phyloP scores from a whole-genome alignment of 1,140 invertebrate species.

The Cydia amplana region DNA sequence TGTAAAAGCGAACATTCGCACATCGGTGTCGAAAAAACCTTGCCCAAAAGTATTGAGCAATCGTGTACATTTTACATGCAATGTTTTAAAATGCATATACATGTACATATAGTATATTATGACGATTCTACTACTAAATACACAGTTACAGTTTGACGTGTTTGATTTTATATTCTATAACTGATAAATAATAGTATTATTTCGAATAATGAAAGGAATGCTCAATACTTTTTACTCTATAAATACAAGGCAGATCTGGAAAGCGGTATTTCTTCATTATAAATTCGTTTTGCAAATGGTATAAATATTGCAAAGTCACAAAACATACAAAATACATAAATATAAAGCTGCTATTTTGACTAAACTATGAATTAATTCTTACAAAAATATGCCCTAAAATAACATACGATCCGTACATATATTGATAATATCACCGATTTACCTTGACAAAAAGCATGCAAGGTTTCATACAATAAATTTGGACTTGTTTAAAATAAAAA shows the following conservation, averaged over 20 bases:
- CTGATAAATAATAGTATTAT: too few relatives aligned
- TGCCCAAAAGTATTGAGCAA: too few relatives aligned
- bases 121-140: background rate
- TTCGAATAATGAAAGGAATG: too few relatives aligned
- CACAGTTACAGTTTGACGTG: too few relatives aligned
- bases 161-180: too few relatives aligned
- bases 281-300: slow-evolving; percentile 18
- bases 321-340: slow-evolving; percentile 16
- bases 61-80: too few relatives aligned
- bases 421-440: slow-evolving; percentile 29
- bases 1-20: too few relatives aligned
- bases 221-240: too few relatives aligned
- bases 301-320: background rate
- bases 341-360: slow-evolving; percentile 12
- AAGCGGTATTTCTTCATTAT: background rate
- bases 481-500: slow-evolving; percentile 33
- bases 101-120: too few relatives aligned
- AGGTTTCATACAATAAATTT: slow-evolving; percentile 11
- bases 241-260: too few relatives aligned
- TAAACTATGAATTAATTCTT: slow-evolving; percentile 28
- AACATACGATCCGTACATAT: slow-evolving; percentile 25
- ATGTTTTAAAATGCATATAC: background rate
- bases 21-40: too few relatives aligned
- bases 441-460: slow-evolving; percentile 29
- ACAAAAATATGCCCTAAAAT: slow-evolving; percentile 29